phyloP scores from a whole-genome alignment of 2,888 invertebrate genomes.

The Agrypnus murinus region DNA sequence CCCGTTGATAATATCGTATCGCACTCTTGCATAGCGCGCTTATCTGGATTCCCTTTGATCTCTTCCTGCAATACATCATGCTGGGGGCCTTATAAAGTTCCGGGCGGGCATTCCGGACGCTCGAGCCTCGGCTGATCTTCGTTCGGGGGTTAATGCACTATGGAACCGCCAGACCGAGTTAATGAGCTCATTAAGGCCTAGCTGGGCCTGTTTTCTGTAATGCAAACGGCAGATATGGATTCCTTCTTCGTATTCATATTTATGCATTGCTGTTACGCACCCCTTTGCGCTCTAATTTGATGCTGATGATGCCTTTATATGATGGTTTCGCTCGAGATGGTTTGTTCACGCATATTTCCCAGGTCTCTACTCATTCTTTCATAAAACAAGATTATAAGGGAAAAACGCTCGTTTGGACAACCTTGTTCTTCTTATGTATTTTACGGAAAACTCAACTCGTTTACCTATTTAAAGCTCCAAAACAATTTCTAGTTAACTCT shows the following conservation, averaged over 20 bases:
- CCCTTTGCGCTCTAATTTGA: slow-evolving; percentile 38
- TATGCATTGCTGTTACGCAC: slow-evolving; percentile 36
- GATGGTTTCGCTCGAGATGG: slow-evolving; percentile 24
- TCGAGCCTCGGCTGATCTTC: slow-evolving; percentile 24
- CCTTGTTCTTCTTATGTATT: no score
- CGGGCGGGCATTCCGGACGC: slow-evolving; percentile 42
- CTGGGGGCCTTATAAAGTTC: slow-evolving; percentile 38
- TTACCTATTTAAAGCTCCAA: no score
- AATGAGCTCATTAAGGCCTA: slow-evolving; percentile 50
- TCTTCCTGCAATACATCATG: slow-evolving; percentile 48
- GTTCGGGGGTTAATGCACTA: slow-evolving; percentile 46
- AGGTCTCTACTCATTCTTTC: background rate
- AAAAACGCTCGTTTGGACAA: no score
- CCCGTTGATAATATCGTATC: slow-evolving; percentile 39
- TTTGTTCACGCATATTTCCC: slow-evolving; percentile 15
- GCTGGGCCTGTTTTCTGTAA: slow-evolving; percentile 44
- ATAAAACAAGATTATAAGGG: no score
- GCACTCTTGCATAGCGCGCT: slow-evolving; percentile 40
- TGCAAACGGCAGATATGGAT: slow-evolving; percentile 42
- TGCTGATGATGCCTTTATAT: slow-evolving; percentile 30
- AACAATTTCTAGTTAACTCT: no score
- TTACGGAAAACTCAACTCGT: no score
- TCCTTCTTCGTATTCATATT: slow-evolving; percentile 43
- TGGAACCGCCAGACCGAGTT: slow-evolving; percentile 46
- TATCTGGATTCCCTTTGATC: slow-evolving; percentile 46